Evolutionary conservation across 1,140 invertebrate species (phyloP), one percentile per base, ranked within the genome.

Genomic region (Diabrotica undecimpunctata): DNA sequence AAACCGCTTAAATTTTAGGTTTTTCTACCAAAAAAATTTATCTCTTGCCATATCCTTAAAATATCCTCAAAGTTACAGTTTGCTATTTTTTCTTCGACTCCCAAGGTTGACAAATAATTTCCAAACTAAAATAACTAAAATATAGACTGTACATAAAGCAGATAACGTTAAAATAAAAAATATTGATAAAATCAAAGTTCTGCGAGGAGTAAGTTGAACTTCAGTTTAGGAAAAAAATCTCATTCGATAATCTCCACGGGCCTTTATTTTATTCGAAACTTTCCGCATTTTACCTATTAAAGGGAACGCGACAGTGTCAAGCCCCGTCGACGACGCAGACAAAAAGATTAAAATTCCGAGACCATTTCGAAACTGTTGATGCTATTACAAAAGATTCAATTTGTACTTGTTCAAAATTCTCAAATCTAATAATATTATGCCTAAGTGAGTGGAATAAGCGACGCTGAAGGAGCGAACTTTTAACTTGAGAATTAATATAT

Each of bases 401-500:
- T 62, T 62, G 51, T 54, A 54, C 61, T 54, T 41, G 61, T 54
- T 50, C 39, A 60, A 60, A 60, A 60, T 60, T 60, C 61, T 11
- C 52, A 62, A 62, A 62, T 62, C 61, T 62, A 62, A 62, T 62
- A 62, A 62, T 62, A 62, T 54, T 62, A 54, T 41, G 51, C 35
- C 61, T 54, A 62, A 62, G 61, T 62, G 61, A 62, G 61, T 54
- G 61, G 61, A 62, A 62, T 54, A 61, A 61, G 59, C 25, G 61
- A 36, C 53, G 61, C 14, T 54, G 35, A 54, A 62, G 61, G 61
- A 62, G 37, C 38, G 53, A 62, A 54, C 11, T 62, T 54, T 54
- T 37, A 5, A 54, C 46, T 62, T 35, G 7, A 35, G 61, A 54
- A 54, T 62, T 62, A 62, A 62, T 62, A 62, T 54, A 62, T 62